Evolutionary conservation across 2,888 invertebrate genomes (phyloP).

Genomic region (Clunio marinus): DNA sequence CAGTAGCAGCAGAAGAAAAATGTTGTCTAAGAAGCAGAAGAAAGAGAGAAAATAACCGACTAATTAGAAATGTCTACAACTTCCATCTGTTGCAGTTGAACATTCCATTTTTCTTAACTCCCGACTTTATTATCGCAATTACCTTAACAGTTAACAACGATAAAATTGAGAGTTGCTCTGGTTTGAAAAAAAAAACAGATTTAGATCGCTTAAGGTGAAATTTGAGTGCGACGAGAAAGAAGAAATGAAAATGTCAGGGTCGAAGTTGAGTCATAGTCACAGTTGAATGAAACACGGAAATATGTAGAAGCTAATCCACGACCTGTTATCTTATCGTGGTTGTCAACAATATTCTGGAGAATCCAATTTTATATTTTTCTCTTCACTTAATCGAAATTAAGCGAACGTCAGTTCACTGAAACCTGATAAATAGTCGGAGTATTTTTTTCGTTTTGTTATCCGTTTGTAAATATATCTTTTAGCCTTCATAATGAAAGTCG

Average conservation of each 20-base stretch:
- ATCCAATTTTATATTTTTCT: no score
- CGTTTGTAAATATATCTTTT: no score
- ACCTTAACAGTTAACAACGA: not conserved
- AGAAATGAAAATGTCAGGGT: constrained; percentile 10
- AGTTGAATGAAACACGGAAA: no score
- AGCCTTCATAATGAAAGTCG: not conserved
- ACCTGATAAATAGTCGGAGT: no score
- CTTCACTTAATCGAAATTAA: no score
- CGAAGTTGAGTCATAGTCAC: not conserved
- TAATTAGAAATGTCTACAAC: not conserved
- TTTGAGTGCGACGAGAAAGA: not conserved
- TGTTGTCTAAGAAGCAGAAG: constrained; percentile 12
- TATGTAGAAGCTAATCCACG: not conserved
- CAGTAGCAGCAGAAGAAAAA: not conserved
- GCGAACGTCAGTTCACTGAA: no score
- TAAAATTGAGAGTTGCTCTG: not conserved
- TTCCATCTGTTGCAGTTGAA: constrained; percentile 25
- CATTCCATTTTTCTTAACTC: not conserved
- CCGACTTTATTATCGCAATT: not conserved
- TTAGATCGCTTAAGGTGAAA: not conserved
- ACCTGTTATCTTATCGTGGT: constrained; percentile 1
- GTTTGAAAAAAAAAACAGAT: not conserved
- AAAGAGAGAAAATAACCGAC: not conserved
- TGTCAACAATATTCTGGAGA: not conserved
- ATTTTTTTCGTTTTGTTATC: no score